phyloP scores from a whole-genome alignment of 2,797 vertebrate species.

The Vireo griseus region DNA sequence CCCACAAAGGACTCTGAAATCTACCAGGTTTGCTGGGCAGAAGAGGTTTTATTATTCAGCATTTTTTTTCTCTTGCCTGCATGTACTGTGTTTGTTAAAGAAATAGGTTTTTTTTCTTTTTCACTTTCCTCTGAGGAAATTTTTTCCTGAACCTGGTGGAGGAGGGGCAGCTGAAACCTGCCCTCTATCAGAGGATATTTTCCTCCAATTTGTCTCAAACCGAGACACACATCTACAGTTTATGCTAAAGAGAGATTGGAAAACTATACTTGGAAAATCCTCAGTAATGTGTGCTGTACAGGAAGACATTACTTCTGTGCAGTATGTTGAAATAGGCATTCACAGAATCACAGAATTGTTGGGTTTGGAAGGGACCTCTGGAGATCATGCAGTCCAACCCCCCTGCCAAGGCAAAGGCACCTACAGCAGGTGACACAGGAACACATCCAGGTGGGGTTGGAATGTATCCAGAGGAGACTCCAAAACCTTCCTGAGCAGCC shows the following conservation, averaged over 20 bases:
- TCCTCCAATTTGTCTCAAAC: too few species aligned
- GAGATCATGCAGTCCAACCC: background rate
- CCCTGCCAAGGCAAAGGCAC: background rate
- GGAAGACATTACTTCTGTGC: background rate
- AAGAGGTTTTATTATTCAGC: too few species aligned
- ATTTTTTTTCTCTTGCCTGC: too few species aligned
- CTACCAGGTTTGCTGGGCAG: too few species aligned
- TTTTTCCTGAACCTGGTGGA: too few species aligned
- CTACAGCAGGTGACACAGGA: background rate
- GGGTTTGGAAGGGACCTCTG: background rate
- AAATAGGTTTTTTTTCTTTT: too few species aligned
- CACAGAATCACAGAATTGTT: background rate
- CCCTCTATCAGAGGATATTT: too few species aligned
- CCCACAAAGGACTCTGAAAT: too few species aligned
- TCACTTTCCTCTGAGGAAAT: too few species aligned
- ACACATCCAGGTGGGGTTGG: too few species aligned
- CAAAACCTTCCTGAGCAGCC: background rate
- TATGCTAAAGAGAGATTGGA: background rate
- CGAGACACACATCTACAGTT: background rate
- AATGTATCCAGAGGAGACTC: background rate
- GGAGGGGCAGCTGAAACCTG: too few species aligned
- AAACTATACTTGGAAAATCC: background rate
- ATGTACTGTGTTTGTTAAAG: too few species aligned
- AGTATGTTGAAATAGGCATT: background rate
- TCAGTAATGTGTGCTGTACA: background rate